phyloP scores from a whole-genome alignment of 64 coral and sea anemone species.

The Stichodactyla mertensii region DNA sequence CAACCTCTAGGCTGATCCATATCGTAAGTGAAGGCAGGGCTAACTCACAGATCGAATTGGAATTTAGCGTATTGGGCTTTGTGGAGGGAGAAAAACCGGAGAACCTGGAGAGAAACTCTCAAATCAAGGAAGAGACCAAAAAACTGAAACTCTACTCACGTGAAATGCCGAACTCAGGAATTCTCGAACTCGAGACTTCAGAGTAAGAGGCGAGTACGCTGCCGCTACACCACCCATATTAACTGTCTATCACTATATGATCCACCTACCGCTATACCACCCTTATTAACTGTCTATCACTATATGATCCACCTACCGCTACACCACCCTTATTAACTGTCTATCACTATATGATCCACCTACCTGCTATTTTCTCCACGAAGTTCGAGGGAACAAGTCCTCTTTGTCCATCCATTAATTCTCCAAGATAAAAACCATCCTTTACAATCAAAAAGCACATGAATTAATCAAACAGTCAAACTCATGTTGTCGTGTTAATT shows the following conservation, averaged over 20 bases:
- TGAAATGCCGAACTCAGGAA: too few species aligned
- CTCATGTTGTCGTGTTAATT: too few species aligned
- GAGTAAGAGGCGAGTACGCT: too few species aligned
- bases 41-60: too few species aligned
- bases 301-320: neutral
- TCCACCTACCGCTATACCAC: slow-evolving; percentile 50
- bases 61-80: too few species aligned
- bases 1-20: too few species aligned
- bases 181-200: too few species aligned
- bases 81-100: too few species aligned
- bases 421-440: slow-evolving; percentile 87
- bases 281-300: neutral
- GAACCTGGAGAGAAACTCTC: too few species aligned
- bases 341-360: neutral
- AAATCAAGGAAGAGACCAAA: neutral
- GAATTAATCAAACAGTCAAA: neutral
- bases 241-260: neutral
- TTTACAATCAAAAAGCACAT: neutral
- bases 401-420: slow-evolving; percentile 91
- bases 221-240: neutral
- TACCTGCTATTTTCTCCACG: slow-evolving; percentile 92
- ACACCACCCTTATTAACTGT: neutral
- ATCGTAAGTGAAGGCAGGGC: too few species aligned
- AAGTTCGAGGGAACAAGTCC: slow-evolving; percentile 97
- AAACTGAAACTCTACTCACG: too few species aligned